Percentiles rank a stretch among this genome's conserved stretches.
Conservation (phyloP, 2,888 invertebrate genomes). For the Cecidostiba fungosa region DNA sequence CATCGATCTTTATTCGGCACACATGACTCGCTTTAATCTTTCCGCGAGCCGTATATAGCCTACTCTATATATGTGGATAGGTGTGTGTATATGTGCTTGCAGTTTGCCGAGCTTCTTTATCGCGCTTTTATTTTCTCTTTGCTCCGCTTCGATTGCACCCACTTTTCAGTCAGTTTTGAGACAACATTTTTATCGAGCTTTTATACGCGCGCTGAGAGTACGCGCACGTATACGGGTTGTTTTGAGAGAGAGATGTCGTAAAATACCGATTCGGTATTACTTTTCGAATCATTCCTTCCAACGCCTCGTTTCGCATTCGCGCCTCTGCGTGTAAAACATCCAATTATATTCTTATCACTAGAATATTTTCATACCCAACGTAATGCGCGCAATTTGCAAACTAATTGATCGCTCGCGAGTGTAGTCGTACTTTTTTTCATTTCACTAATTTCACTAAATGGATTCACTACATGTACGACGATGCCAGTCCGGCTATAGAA, state of each 20-base stretch:
- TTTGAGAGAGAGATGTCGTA: background rate
- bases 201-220: background rate
- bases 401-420: too few species aligned
- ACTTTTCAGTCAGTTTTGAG: constrained; percentile 26
- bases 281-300: background rate
- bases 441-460: too few species aligned
- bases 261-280: background rate
- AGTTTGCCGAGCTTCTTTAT: background rate
- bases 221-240: background rate
- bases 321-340: too few species aligned
- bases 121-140: constrained; percentile 16
- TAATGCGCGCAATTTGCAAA: too few species aligned
- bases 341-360: too few species aligned
- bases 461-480: too few species aligned
- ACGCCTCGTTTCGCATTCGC: background rate
- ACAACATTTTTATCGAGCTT: constrained; percentile 18
- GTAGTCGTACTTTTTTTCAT: too few species aligned
- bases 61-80: background rate
- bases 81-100: background rate
- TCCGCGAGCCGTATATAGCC: background rate
- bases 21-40: constrained; percentile 23
- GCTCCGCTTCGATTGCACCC: constrained; percentile 29
- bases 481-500: background rate
- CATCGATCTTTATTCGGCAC: constrained; percentile 39
- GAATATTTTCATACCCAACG: too few species aligned